Evolutionary conservation across 2,113 vertebrate species (phyloP), one percentile per base, ranked within the genome.

Genomic region (Casuarius casuarius): DNA sequence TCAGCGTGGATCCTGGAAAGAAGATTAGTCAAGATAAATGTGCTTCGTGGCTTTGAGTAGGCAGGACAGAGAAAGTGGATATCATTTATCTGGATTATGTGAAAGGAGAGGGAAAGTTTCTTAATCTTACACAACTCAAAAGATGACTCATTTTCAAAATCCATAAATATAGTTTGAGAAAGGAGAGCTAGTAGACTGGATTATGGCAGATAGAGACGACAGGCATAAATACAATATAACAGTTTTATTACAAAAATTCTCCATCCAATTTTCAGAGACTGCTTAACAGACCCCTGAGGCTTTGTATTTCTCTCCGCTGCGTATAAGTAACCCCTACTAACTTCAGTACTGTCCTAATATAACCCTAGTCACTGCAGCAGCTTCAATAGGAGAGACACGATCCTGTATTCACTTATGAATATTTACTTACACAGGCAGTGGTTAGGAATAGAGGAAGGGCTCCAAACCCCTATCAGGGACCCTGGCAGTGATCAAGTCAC

Each of bases 21-120:
- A 95, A 95, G 89, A 95, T 96, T 95, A 97, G 91, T 52, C 51
- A 91, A 92, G 77, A 96, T 79, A 92, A 92, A 95, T 94, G 52
- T 87, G 48, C 70, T 84, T 79, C 77, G 70, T 89, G 84, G 66
- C 61, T 92, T 78, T 89, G 84, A 91, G 81, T 61, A 91, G 84
- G 74, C 87, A 92, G 52, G 84, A 87, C 31, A 78, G 72, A 70
- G 38, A 94, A 42, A 82, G 38, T 79, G 52, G 59, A 5, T 90
- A 89, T 72, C 2, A 94, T 92, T 89, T 95, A 91, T 95, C 66
- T 92, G 81, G 89, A 84, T 91, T 76, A 94, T 29, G 25, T 23
- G 61, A 33, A 80, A 6, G 80, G 65, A 86, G 65, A 42, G 66
- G 62, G 70, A 82, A 94, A 89, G 61, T 23, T 67, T 87, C 31